These are phyloP conservation scores for Phylloscopus trochilus DNA, from an alignment of 2,113 vertebrate species.

Conservation along the genomic window DNA sequence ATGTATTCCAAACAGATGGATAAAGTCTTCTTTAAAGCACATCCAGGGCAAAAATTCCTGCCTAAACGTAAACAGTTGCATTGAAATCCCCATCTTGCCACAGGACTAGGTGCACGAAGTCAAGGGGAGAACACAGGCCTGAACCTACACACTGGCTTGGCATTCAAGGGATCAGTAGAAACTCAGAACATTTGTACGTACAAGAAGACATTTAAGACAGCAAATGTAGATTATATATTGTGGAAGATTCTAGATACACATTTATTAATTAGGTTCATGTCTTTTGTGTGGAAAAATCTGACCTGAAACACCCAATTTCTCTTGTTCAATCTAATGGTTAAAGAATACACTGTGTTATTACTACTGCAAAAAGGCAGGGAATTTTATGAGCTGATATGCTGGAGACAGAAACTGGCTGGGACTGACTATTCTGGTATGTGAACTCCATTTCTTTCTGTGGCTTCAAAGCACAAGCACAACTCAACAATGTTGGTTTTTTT, in stretches of 20 bases:
- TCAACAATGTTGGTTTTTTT: neutral
- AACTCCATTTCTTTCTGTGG: neutral
- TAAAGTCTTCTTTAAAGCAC: neutral
- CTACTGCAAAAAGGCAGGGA: neutral
- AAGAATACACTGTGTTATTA: neutral
- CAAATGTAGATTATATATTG: neutral
- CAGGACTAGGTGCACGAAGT: rapidly evolving
- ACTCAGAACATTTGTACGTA: neutral
- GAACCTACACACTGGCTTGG: neutral
- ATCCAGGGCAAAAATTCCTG: neutral
- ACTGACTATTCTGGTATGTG: neutral
- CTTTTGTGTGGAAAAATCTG: neutral
- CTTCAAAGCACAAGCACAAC: constrained; percentile 16
- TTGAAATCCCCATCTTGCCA: neutral
- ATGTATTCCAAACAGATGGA: neutral
- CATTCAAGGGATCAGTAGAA: neutral
- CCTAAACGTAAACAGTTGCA: neutral
- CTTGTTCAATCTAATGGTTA: neutral
- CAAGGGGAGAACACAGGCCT: neutral
- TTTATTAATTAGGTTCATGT: neutral
- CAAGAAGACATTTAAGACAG: neutral
- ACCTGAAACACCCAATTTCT: neutral
- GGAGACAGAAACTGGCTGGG: constrained; percentile 40
- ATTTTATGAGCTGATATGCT: constrained; percentile 43
- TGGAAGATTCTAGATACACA: neutral